phyloP scores from a whole-genome alignment of 2,113 vertebrate species.

The Cryptomyrus ogoouensis region DNA sequence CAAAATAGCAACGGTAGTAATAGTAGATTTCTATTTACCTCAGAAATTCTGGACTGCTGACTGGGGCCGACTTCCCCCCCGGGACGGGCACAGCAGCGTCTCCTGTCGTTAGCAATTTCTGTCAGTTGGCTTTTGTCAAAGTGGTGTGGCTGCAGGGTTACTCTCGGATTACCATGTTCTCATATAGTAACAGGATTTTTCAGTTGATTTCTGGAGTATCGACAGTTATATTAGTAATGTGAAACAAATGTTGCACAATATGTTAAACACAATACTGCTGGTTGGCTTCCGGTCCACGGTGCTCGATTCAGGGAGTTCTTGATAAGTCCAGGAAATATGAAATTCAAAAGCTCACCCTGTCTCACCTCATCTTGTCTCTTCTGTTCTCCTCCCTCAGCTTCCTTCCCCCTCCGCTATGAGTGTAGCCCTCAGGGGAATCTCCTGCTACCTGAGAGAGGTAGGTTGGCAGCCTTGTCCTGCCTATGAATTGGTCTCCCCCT shows the following conservation, averaged over 20 bases:
- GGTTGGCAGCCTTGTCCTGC: not conserved
- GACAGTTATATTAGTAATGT: not conserved
- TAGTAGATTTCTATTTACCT: not conserved
- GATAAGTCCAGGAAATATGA: not conserved
- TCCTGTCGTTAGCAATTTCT: not conserved
- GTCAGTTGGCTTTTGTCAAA: not conserved
- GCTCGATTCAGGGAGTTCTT: not conserved
- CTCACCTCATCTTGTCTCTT: not conserved
- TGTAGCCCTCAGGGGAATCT: constrained; percentile 76
- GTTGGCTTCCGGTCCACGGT: not conserved
- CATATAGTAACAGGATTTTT: not conserved
- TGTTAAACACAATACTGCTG: not conserved
- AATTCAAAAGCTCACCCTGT: constrained; percentile 2
- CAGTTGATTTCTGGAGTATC: not conserved
- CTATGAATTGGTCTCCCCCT: not conserved
- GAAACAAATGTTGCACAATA: not conserved
- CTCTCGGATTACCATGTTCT: not conserved
- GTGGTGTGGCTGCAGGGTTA: not conserved
- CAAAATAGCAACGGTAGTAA: not conserved
- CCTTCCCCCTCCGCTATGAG: constrained; percentile 80
- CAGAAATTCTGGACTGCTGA: not conserved
- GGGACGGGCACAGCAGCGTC: not conserved
- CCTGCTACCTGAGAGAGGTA: constrained; percentile 86
- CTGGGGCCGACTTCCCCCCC: not conserved
- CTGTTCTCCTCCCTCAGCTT: constrained; percentile 52